Percentiles rank a stretch among this genome's conserved stretches.
Conservation (phyloP, 2,797 vertebrate species). For the Pristis pectinata region DNA sequence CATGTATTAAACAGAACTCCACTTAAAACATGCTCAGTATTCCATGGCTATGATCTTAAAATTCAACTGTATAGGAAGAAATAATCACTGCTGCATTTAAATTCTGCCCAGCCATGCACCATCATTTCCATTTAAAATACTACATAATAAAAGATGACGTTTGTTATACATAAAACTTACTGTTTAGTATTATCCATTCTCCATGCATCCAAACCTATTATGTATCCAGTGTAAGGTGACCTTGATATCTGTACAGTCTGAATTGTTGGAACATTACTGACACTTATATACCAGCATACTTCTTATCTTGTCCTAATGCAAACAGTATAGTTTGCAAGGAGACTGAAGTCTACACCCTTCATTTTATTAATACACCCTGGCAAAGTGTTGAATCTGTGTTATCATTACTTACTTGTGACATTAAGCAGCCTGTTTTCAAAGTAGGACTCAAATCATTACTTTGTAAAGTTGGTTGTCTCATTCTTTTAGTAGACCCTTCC, state of each 20-base stretch:
- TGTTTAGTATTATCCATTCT: slow-evolving; percentile 37
- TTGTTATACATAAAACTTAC: slow-evolving; percentile 37
- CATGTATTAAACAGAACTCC: not conserved
- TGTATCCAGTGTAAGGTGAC: slow-evolving; percentile 37
- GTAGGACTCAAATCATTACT: not conserved
- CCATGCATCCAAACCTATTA: slow-evolving; percentile 36
- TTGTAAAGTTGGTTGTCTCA: not conserved
- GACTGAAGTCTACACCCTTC: not conserved
- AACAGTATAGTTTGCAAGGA: slow-evolving; percentile 3
- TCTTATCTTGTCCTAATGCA: slow-evolving; percentile 23
- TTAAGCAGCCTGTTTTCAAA: not conserved
- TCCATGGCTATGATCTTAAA: not conserved
- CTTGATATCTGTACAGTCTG: slow-evolving; percentile 35
- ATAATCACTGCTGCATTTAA: slow-evolving; percentile 33
- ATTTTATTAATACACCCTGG: not conserved
- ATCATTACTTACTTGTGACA: not conserved
- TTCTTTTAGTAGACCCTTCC: not conserved
- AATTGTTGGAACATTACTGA: slow-evolving; percentile 29
- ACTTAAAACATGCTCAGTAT: slow-evolving; percentile 1
- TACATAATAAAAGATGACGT: slow-evolving; percentile 37
- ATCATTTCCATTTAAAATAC: slow-evolving; percentile 37
- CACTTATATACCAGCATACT: slow-evolving; percentile 31
- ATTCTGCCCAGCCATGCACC: slow-evolving; percentile 10
- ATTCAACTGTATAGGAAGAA: slow-evolving; percentile 21
- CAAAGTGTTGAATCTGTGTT: not conserved